Conservation (phyloP, 1,140 invertebrate genomes). For the Psilanteris sp. region DNA sequence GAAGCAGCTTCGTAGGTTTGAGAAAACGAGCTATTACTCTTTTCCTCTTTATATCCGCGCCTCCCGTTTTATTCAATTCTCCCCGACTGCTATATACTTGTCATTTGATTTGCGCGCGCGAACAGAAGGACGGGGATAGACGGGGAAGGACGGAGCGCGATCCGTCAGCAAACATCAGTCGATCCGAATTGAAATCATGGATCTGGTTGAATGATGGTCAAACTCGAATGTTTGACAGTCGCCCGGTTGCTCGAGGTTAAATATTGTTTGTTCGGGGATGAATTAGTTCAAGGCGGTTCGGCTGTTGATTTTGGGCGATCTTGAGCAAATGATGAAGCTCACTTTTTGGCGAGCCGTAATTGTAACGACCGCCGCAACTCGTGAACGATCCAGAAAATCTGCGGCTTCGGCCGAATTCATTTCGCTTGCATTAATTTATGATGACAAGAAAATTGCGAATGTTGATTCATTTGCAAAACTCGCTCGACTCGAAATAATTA, state of each 20-base stretch:
- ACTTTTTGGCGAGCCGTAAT: no score
- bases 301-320: no score
- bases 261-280: conserved; percentile 10
- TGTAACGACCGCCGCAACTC: no score
- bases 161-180: conserved; percentile 23
- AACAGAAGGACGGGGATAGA: no score
- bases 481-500: no score
- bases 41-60: not conserved
- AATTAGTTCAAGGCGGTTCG: conserved; percentile 6
- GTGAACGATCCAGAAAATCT: no score
- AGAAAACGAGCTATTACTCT: conserved; percentile 57
- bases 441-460: no score
- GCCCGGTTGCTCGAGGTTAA: conserved; percentile 14
- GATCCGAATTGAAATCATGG: conserved; percentile 15
- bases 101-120: conserved; percentile 62
- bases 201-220: conserved; percentile 32
- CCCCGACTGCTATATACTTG: conserved; percentile 36
- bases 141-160: no score
- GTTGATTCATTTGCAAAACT: no score
- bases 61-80: not conserved
- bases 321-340: not conserved
- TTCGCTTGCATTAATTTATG: no score
- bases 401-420: no score
- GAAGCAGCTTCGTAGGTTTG: conserved; percentile 47
- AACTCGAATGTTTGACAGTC: conserved; percentile 17